phyloP scores from a whole-genome alignment of 2,113 vertebrate species.

The Taxidea taxus region DNA sequence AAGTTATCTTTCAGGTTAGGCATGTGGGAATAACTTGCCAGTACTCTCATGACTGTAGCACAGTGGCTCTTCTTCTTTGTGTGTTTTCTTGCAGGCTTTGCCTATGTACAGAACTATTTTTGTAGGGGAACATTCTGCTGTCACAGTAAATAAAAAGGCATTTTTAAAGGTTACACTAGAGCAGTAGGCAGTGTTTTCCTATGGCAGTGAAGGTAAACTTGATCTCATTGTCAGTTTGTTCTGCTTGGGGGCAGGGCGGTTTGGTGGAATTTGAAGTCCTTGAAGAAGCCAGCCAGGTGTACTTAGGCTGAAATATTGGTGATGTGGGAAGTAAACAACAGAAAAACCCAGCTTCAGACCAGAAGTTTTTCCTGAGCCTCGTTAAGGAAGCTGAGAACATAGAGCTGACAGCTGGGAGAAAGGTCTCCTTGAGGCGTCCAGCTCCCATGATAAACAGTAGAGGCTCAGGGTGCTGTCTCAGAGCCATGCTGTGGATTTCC shows the following conservation, averaged over 20 bases:
- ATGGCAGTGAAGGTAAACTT: conserved; percentile 31
- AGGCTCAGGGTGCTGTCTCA: neutral
- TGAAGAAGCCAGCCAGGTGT: neutral
- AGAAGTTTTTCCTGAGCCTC: neutral
- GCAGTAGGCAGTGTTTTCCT: neutral
- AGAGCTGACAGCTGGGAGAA: conserved; percentile 2
- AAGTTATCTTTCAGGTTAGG: conserved; percentile 25
- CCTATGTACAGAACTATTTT: conserved; percentile 35
- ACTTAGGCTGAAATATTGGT: conserved; percentile 24
- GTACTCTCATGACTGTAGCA: neutral
- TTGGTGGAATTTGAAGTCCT: conserved; percentile 10
- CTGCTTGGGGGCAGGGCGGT: neutral
- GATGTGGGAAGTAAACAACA: conserved; percentile 20
- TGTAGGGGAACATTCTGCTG: conserved; percentile 32
- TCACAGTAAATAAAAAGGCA: conserved; percentile 25
- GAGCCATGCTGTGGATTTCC: neutral
- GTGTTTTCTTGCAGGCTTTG: conserved; percentile 45
- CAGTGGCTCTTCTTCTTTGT: conserved; percentile 39
- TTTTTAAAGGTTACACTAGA: conserved; percentile 49
- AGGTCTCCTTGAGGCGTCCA: neutral
- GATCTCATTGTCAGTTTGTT: conserved; percentile 29
- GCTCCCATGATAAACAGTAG: neutral
- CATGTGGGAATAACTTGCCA: neutral
- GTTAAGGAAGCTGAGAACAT: conserved; percentile 9
- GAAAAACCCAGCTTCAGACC: neutral